Percentiles rank a stretch among this genome's conserved stretches.
Conservation (phyloP, 64 coral and sea anemone species). For the Trachythela sp. region DNA sequence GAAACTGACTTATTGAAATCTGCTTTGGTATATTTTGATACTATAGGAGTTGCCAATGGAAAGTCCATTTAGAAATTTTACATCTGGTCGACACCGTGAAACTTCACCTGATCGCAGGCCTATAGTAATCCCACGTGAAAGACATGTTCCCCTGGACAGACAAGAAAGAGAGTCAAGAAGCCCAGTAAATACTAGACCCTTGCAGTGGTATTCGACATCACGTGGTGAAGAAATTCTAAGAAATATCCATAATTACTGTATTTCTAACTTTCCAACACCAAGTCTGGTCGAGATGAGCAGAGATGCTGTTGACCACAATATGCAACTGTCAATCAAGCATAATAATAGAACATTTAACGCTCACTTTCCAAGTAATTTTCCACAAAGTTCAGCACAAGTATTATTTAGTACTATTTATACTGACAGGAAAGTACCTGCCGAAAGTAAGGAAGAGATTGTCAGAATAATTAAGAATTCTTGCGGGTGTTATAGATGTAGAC, state of each 20-base stretch:
- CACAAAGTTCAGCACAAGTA: neutral
- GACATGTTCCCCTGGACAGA: neutral
- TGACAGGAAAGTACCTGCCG: neutral
- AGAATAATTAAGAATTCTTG: neutral
- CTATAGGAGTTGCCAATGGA: neutral
- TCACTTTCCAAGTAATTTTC: neutral
- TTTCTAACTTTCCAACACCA: neutral
- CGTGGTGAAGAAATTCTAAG: neutral
- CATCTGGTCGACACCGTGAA: neutral
- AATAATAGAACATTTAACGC: neutral
- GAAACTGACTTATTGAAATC: too few relatives aligned
- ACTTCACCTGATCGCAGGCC: neutral
- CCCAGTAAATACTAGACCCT: neutral
- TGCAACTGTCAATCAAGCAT: neutral
- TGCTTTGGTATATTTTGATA: neutral
- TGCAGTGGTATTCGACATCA: neutral
- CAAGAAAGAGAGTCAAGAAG: neutral
- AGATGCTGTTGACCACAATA: neutral
- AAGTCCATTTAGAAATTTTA: neutral
- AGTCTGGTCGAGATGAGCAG: neutral
- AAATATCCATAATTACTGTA: neutral
- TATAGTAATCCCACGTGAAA: neutral
- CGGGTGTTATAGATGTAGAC: neutral
- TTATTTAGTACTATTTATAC: neutral
- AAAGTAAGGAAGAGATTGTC: neutral